These are phyloP conservation scores for Hirundichthys speculiger DNA, from an alignment of 2,113 vertebrate species.

Conservation along the genomic window DNA sequence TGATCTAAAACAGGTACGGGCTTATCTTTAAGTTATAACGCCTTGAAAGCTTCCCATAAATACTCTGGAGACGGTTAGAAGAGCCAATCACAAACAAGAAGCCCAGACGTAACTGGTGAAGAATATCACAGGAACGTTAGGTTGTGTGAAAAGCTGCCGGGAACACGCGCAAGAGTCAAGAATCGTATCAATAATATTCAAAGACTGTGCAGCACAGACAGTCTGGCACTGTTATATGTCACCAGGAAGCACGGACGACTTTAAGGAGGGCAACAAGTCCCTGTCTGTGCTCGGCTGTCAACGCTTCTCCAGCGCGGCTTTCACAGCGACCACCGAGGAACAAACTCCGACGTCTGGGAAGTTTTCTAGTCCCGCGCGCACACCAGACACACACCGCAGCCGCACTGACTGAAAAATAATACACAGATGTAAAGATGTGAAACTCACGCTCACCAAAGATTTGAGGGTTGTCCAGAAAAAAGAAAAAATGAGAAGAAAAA, in stretches of 20 bases:
- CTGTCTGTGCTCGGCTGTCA: conserved; percentile 14
- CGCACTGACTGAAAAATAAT: not conserved
- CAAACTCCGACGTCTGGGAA: conserved; percentile 20
- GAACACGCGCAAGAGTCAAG: too few relatives aligned
- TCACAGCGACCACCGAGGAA: conserved; percentile 11
- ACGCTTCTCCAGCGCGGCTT: not conserved
- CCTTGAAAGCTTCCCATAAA: not conserved
- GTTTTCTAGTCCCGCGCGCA: conserved; percentile 19
- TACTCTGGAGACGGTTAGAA: not conserved
- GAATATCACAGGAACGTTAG: too few relatives aligned
- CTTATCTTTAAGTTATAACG: not conserved
- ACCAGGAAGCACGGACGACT: not conserved
- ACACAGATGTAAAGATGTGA: not conserved
- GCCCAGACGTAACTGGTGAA: too few relatives aligned
- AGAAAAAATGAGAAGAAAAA: not conserved
- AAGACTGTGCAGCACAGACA: too few relatives aligned
- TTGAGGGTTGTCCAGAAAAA: conserved; percentile 1
- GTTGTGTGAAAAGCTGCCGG: too few relatives aligned
- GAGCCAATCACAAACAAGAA: not conserved
- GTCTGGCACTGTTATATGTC: not conserved
- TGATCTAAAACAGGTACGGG: conserved; percentile 16
- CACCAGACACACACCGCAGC: not conserved
- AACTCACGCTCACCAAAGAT: conserved; percentile 51
- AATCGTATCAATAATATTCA: too few relatives aligned
- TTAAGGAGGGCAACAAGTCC: conserved; percentile 65